phyloP scores from a whole-genome alignment of 92 coral and sea anemone genomes.

The Bergia puertoricense region DNA sequence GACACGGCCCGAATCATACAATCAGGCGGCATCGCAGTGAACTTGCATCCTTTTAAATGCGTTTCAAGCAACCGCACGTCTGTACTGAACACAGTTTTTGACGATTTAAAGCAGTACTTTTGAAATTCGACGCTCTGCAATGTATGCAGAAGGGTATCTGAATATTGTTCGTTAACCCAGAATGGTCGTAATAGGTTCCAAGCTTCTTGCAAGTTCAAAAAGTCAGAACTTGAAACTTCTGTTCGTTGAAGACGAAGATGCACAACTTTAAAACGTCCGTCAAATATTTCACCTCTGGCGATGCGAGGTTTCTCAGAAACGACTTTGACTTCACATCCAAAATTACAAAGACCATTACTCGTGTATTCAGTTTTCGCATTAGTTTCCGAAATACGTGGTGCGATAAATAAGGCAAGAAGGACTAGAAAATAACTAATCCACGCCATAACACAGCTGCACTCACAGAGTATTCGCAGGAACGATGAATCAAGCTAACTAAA shows the following conservation, averaged over 20 bases:
- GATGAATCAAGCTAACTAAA: no score
- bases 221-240: neutral
- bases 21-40: neutral
- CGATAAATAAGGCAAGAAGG: no score
- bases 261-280: neutral
- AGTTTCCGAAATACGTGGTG: no score
- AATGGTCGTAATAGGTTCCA: neutral
- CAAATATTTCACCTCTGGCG: neutral
- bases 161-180: neutral
- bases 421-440: no score
- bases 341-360: neutral
- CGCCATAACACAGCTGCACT: no score
- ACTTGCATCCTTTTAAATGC: no score
- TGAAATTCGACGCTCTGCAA: neutral
- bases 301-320: neutral
- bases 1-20: neutral
- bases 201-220: neutral
- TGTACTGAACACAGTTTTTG: no score
- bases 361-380: no score
- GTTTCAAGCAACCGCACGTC: no score
- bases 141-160: neutral
- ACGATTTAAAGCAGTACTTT: neutral
- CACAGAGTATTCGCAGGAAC: no score
- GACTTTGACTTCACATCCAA: neutral
- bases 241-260: neutral